Evolutionary conservation across 2,797 vertebrate genomes (phyloP), one percentile per base, ranked within the genome.

Genomic region (Pangasius sanitwongsei): DNA sequence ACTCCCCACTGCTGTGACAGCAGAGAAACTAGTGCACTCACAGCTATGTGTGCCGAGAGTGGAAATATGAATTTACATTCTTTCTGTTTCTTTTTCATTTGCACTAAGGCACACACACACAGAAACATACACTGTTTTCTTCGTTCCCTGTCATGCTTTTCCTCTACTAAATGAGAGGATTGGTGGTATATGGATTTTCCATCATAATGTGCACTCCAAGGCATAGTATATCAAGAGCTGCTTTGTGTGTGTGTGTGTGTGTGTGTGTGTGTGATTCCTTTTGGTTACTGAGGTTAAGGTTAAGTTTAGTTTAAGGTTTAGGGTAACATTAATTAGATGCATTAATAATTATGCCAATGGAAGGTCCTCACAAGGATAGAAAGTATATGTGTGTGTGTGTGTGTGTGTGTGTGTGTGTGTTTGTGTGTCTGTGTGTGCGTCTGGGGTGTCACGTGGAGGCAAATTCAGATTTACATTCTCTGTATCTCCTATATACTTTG

Each of bases 11-110:
- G 88, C 78, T 77, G 86, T 89, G 87, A 57, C 77, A 83, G 86
- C 63, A 72, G 37, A 69, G 85, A 87, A 88, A 85, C 75, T 20
- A 34, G 70, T n/a, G 70, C 37, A 87, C 88, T 86, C 48, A 50
- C 31, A 77, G 34, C n/a, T n/a, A 31, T 41, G 53, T 82, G 88
- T 55, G 23, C 82, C 75, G 61, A 87, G 31, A 90, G 84, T 57
- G 50, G 61, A 86, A 86, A 89, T 83, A 84, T 69, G 86, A 90
- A 72, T 83, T 85, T 85, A 77, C 74, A 86, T 69, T 63, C 28
- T 44, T 34, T 41, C n/a, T 41, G 18, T n/a, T 80, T 34, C 34
- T 48, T 28, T 50, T 18, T 48, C 41, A n/a, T 75, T 80, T 37
- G 48, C 74, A 69, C 59, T 20, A 23, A 82, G 11, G 25, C 65